A percentile compares a stretch with the other conserved stretches of the same genome.
Evolutionary conservation across 2,888 invertebrate genomes (phyloP).

Genomic region (Aphrophora alni): DNA sequence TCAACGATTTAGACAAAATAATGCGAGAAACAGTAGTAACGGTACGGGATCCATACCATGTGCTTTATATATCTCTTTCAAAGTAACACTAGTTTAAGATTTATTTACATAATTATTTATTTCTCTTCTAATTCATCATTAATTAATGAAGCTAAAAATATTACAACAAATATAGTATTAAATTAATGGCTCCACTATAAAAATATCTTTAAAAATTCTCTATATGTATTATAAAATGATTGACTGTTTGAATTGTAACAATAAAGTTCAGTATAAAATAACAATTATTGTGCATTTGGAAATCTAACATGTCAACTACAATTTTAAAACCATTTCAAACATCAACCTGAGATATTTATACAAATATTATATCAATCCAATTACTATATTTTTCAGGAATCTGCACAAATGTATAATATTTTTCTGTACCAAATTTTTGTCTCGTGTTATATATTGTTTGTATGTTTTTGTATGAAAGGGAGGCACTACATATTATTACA

Average conservation of each 20-base stretch:
- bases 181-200: background rate
- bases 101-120: background rate
- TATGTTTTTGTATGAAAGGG: background rate
- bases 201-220: background rate
- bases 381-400: background rate
- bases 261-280: background rate
- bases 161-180: background rate
- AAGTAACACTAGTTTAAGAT: background rate
- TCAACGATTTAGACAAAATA: background rate
- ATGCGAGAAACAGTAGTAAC: background rate
- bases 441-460: background rate
- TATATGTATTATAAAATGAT: background rate
- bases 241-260: background rate
- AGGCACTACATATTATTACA: conserved; percentile 31
- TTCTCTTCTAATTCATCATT: background rate
- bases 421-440: no score
- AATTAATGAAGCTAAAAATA: background rate
- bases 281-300: background rate
- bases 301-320: background rate
- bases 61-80: background rate
- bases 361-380: background rate
- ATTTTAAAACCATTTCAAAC: background rate
- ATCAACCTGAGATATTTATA: background rate
- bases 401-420: background rate
- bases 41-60: background rate